Conservation (phyloP, 2,888 invertebrate species). For the Epistrophe grossulariae region DNA sequence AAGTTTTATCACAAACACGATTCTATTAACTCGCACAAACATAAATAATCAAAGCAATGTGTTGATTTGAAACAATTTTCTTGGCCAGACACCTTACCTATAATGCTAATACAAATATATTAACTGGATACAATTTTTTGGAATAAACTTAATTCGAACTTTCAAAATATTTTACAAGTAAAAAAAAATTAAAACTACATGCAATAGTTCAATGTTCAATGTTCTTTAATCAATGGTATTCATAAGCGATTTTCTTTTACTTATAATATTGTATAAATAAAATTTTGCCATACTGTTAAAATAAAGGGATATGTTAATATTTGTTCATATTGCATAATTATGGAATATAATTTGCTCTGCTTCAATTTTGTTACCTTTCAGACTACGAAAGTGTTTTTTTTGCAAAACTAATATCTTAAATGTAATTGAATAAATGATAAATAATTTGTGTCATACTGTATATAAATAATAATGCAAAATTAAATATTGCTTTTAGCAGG, state of each 20-base stretch:
- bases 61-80: not conserved
- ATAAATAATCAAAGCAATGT: not conserved
- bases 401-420: not conserved
- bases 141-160: not conserved
- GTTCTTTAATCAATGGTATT: not conserved
- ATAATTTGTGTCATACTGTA: constrained; percentile 6
- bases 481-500: constrained; percentile 21
- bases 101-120: not conserved
- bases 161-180: not conserved
- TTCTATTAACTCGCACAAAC: constrained; percentile 56
- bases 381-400: not conserved
- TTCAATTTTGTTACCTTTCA: not conserved
- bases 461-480: constrained; percentile 15
- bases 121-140: not conserved
- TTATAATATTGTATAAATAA: not conserved
- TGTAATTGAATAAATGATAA: not conserved
- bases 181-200: not conserved
- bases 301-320: not conserved
- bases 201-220: not conserved
- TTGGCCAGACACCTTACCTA: not conserved
- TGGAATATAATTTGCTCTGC: not conserved
- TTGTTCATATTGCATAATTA: not conserved
- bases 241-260: not conserved
- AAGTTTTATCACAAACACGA: constrained; percentile 35
- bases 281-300: not conserved